Conservation (phyloP, 2,113 vertebrate genomes). For the Arenaria interpres region DNA sequence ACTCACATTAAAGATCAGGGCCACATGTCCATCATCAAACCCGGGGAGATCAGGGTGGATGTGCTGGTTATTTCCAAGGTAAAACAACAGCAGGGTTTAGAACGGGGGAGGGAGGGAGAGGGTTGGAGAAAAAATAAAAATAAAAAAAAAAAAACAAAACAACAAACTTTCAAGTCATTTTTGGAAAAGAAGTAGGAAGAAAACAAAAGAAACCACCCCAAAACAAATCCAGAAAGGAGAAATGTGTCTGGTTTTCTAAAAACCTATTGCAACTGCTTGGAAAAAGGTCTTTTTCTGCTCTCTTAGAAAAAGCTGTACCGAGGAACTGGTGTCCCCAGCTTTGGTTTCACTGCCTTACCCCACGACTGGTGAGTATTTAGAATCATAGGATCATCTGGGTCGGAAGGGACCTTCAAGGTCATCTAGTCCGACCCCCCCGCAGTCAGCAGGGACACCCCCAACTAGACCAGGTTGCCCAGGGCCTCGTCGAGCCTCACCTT, state of each 20-base stretch:
- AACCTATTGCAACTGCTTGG: not conserved
- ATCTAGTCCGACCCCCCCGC: no score
- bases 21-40: conserved; percentile 70
- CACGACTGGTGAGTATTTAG: not conserved
- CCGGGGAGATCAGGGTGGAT: conserved; percentile 65
- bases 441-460: no score
- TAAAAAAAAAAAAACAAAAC: not conserved
- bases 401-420: no score
- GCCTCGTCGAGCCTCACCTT: no score
- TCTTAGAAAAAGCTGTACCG: rapidly evolving
- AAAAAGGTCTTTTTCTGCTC: not conserved
- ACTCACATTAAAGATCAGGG: conserved; percentile 68
- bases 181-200: conserved; percentile 17
- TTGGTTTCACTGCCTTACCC: not conserved
- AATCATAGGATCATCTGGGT: no score
- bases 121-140: not conserved
- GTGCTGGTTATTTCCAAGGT: conserved; percentile 61
- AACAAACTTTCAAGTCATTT: conserved; percentile 48
- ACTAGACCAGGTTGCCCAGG: no score
- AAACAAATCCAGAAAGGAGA: conserved; percentile 15
- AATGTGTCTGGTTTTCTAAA: not conserved
- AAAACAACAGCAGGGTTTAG: conserved; percentile 24
- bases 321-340: not conserved
- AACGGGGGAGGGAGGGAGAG: not conserved
- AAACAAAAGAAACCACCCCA: conserved; percentile 30